Conservation (phyloP, 1,140 invertebrate genomes). For the Phenacoccus solenopsis region DNA sequence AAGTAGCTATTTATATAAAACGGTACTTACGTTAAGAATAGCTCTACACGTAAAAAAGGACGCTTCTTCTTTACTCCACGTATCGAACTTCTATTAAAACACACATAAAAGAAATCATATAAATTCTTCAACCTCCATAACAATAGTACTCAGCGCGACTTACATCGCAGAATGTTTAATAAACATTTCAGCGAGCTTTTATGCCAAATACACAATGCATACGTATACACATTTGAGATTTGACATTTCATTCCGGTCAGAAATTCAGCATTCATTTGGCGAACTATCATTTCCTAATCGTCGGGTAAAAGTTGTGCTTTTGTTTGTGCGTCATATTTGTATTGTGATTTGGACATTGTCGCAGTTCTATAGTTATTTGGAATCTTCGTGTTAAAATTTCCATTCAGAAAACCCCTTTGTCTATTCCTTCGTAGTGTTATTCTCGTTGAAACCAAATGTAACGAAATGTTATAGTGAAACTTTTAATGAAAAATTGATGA, state of each 20-base stretch:
- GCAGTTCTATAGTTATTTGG: too few relatives aligned
- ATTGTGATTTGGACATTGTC: too few relatives aligned
- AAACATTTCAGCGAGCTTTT: background rate
- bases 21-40: constrained; percentile 52
- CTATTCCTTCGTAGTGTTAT: too few relatives aligned
- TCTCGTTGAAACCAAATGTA: background rate
- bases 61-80: constrained; percentile 56
- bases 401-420: too few relatives aligned
- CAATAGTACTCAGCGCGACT: background rate
- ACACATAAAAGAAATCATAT: background rate
- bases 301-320: background rate
- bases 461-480: background rate
- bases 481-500: background rate
- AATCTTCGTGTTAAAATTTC: too few relatives aligned
- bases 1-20: too few relatives aligned
- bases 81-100: constrained; percentile 56
- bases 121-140: background rate
- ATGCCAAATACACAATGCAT: background rate
- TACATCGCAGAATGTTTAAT: too few relatives aligned
- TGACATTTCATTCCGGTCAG: background rate
- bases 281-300: background rate
- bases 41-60: constrained; percentile 52
- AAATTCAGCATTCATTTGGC: too few relatives aligned
- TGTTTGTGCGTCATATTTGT: too few relatives aligned
- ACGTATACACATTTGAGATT: background rate